Evolutionary conservation across 2,888 invertebrate genomes (phyloP).

Genomic region (Xanthia icteritia): DNA sequence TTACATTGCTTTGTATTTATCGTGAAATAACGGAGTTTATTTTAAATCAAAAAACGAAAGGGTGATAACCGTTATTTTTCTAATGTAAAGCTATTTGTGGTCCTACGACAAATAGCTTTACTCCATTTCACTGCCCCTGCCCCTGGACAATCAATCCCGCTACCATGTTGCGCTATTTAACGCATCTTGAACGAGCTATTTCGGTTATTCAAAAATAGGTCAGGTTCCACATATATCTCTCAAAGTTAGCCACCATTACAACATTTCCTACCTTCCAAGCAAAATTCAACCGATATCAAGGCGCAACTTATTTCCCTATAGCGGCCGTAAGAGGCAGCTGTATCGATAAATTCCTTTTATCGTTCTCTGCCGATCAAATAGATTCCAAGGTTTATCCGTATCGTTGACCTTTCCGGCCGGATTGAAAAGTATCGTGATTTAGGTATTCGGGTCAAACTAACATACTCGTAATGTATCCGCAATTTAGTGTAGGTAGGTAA

Average conservation of each 20-base stretch:
- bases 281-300: not conserved
- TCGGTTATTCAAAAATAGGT: too few relatives aligned
- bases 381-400: conserved; percentile 49
- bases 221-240: too few relatives aligned
- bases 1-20: too few relatives aligned
- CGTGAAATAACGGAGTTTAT: too few relatives aligned
- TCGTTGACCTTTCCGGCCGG: conserved; percentile 41
- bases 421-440: conserved; percentile 41
- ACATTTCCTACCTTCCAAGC: conserved; percentile 6
- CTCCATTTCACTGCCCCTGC: too few relatives aligned
- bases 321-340: conserved; percentile 12
- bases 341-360: conserved; percentile 53
- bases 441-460: conserved; percentile 18
- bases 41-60: too few relatives aligned
- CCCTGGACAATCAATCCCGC: too few relatives aligned
- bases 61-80: too few relatives aligned
- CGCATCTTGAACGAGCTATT: too few relatives aligned
- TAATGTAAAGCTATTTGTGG: too few relatives aligned
- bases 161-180: too few relatives aligned
- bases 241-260: not conserved
- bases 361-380: conserved; percentile 41
- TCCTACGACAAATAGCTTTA: too few relatives aligned
- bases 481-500: not conserved
- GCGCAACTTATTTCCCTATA: conserved; percentile 27
- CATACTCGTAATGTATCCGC: conserved; percentile 7